A percentile compares a stretch with the other conserved stretches of the same genome.
Evolutionary conservation across 2,113 vertebrate species (phyloP).

Genomic region (Pristiophorus japonicus): DNA sequence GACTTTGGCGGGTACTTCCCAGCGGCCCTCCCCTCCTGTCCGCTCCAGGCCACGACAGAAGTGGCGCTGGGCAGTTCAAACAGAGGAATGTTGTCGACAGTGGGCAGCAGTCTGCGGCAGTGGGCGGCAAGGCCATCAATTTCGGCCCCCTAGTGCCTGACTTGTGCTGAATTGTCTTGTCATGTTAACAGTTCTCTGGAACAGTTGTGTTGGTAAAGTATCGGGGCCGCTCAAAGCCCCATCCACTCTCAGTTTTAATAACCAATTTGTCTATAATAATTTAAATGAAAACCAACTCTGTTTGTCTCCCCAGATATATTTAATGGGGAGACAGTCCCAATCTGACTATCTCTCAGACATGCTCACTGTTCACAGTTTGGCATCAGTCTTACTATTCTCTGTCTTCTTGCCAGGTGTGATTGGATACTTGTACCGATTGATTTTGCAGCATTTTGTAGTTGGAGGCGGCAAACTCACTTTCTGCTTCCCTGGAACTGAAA

Average conservation of each 20-base stretch:
- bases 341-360: background rate
- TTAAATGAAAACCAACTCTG: background rate
- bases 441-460: background rate
- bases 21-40: too few relatives aligned
- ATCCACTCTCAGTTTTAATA: background rate
- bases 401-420: background rate
- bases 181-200: background rate
- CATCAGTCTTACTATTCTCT: background rate
- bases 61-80: too few relatives aligned
- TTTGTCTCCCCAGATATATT: background rate
- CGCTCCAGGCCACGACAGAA: too few relatives aligned
- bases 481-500: constrained; percentile 1
- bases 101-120: too few relatives aligned
- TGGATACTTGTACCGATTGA: background rate
- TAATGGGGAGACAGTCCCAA: background rate
- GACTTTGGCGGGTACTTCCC: too few relatives aligned
- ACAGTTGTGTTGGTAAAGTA: background rate
- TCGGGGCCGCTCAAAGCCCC: background rate
- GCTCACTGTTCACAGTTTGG: background rate
- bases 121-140: too few relatives aligned
- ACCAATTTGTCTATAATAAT: too few relatives aligned
- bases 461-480: background rate
- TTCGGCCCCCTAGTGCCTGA: too few relatives aligned
- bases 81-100: too few relatives aligned
- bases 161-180: background rate